Evolutionary conservation across 1,140 invertebrate genomes (phyloP), one percentile per base, ranked within the genome.

Genomic region (Oryctes rhinoceros): DNA sequence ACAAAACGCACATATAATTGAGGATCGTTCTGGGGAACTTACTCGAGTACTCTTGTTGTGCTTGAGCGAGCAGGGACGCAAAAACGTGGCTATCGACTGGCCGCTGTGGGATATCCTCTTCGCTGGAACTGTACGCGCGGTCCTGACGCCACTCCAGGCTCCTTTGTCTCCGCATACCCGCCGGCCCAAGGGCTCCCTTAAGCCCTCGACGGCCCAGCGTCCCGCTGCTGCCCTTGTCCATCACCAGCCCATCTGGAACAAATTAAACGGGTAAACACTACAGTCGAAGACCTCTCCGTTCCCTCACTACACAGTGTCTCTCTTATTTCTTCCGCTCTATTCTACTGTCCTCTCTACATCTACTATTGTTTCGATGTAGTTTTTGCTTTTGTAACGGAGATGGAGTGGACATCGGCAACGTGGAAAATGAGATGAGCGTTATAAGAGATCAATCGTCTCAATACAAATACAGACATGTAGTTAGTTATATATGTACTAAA

Each of bases 61-160:
- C 89, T 82, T 93, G 91, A 13, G 91, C 92, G 75, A 92, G 85
- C 24, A 92, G 87, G 10, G 91, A 91, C 3, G 92, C 91, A 81
- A 92, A 91, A 20, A 92, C 90, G 76, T 92, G 89, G 80, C 91
- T 91, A 49, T 91, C 91, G 76, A 92, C 90, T 18, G 90, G 87
- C 76, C 90, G 87, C 81, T 88, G 83, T 82, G 90, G 84, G 81
- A 91, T 88, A 85, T 91, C 91, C 79, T 92, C 92, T 81, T 93
- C 92, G 85, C 91, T 92, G 85, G 90, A 91, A 81, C 91, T 92
- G 85, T 92, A 92, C 75, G 91, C 88, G 82, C 90, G 88, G 85
- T 92, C 90, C 83, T 91, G 90, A 81, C 90, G 88, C 91, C 91
- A 92, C 86, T 92, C 91, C 65, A 91, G 88, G 81, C 91, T 91